Percentiles rank a stretch among this genome's conserved stretches.
These are phyloP conservation scores for Brachionus plicatilis DNA, from an alignment of 1,140 invertebrate species.

Conservation along the genomic window DNA sequence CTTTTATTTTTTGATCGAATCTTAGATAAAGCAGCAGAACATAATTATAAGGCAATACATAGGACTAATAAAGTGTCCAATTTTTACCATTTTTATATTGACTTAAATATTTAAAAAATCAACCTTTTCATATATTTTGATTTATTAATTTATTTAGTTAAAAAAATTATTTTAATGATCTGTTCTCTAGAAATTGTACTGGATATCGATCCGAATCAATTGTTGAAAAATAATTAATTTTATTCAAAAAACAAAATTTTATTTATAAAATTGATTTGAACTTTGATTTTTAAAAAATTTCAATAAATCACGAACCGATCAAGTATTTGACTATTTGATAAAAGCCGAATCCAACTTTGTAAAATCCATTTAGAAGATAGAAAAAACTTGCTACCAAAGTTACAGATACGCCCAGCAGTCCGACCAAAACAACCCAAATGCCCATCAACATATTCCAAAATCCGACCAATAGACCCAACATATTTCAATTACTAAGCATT, in stretches of 20 bases:
- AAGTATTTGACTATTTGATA: slow-evolving; percentile 9
- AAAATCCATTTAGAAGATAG: slow-evolving; percentile 20
- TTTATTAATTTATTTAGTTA: not conserved
- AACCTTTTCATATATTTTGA: too few relatives aligned
- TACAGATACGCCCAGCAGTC: not conserved
- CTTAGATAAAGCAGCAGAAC: too few relatives aligned
- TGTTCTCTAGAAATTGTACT: not conserved
- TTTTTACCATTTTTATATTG: too few relatives aligned
- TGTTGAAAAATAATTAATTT: not conserved
- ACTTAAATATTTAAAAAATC: too few relatives aligned
- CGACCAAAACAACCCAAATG: slow-evolving; percentile 13
- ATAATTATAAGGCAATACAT: too few relatives aligned
- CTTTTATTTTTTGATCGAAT: too few relatives aligned
- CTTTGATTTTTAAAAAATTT: not conserved
- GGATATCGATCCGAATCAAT: not conserved
- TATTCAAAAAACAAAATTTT: not conserved
- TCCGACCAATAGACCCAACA: slow-evolving; percentile 8
- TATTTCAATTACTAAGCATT: not conserved
- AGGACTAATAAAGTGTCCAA: too few relatives aligned
- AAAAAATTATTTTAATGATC: not conserved
- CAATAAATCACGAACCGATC: not conserved
- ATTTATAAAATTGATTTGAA: not conserved
- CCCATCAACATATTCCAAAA: slow-evolving; percentile 20
- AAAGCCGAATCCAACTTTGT: slow-evolving; percentile 7
- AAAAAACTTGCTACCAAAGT: not conserved